Percentiles rank a stretch among this genome's conserved stretches.
Evolutionary conservation across 2,797 vertebrate species (phyloP).

Genomic region (Cynopterus sphinx): DNA sequence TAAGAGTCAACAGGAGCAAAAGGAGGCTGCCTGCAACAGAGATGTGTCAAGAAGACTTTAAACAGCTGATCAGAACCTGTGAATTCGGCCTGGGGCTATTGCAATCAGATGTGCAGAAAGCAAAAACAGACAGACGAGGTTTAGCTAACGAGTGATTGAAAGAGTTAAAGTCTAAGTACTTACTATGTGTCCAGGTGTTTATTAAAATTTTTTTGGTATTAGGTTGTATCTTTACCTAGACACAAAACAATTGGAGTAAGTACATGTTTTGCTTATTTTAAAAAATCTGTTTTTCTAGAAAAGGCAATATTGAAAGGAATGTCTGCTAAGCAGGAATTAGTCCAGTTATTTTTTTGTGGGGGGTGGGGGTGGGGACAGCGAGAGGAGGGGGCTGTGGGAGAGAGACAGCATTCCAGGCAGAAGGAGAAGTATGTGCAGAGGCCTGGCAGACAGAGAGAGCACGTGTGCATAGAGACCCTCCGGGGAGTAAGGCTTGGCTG

Average conservation of each 20-base stretch:
- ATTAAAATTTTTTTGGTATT: not conserved
- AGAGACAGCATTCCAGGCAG: conserved; percentile 46
- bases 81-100: not conserved
- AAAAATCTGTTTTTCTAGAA: conserved; percentile 67
- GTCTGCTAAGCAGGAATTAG: conserved; percentile 65
- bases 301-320: conserved; percentile 74
- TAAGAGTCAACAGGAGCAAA: not conserved
- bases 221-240: conserved; percentile 51
- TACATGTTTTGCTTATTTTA: conserved; percentile 55
- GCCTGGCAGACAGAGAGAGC: not conserved
- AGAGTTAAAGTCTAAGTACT: conserved; percentile 36
- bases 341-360: conserved; percentile 4
- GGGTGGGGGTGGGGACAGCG: not conserved
- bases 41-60: not conserved
- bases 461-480: not conserved
- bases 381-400: not conserved
- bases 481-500: not conserved
- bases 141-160: not conserved
- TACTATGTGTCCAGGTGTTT: not conserved
- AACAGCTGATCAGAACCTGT: not conserved
- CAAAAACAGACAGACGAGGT: not conserved
- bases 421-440: not conserved
- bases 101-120: not conserved
- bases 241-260: conserved; percentile 41
- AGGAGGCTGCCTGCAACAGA: not conserved